Evolutionary conservation across 2,888 invertebrate genomes (phyloP).

Genomic region (Hetaerina titia): DNA sequence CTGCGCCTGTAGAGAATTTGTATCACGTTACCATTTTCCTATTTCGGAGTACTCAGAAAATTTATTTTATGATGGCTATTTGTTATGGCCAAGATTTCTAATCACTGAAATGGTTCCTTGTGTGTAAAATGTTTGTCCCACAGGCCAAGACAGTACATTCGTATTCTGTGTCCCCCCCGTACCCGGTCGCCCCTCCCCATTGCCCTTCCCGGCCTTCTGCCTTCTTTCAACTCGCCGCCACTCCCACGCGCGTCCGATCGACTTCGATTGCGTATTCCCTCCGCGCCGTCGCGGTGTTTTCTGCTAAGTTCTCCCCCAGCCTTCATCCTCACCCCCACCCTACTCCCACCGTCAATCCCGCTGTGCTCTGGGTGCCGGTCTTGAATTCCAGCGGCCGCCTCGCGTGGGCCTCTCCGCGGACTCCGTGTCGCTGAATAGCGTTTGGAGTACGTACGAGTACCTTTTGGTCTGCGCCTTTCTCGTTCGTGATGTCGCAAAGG

Average conservation of each 20-base stretch:
- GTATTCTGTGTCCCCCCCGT: neutral
- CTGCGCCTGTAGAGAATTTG: no score
- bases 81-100: neutral
- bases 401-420: neutral
- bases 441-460: no score
- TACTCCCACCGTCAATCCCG: neutral
- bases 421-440: neutral
- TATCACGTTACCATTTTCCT: no score
- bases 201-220: neutral
- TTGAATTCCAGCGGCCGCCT: neutral
- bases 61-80: neutral
- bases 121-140: neutral
- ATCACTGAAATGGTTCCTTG: neutral
- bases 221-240: constrained; percentile 16
- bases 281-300: neutral
- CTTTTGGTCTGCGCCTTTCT: no score
- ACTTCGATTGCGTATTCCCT: neutral
- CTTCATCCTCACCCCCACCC: no score
- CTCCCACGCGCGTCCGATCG: constrained; percentile 13
- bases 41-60: neutral
- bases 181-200: neutral
- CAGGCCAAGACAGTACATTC: neutral
- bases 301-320: no score
- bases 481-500: no score
- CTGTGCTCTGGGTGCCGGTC: neutral